Evolutionary conservation across 2,888 invertebrate species (phyloP), one percentile per base, ranked within the genome.

Genomic region (Lithodes maja): DNA sequence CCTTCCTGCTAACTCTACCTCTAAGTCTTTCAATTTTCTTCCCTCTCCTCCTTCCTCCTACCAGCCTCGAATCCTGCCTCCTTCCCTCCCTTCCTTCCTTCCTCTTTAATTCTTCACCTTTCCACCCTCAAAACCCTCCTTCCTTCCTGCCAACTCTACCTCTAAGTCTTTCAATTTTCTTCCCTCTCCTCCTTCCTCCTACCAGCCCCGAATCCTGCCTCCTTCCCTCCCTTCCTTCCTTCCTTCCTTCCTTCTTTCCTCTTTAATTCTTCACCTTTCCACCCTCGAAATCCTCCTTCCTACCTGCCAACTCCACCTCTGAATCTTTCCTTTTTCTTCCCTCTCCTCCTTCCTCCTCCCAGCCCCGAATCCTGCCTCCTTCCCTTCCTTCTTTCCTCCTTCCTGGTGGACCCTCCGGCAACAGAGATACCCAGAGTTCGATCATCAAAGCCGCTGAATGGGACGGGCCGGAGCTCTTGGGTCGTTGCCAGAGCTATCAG

Each of bases 401-500:
- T 33, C 33, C 33, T 33, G 33, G 33, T 33, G 33, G 33, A 33
- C 33, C 33, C 61, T 7, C 61, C 5, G 61, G 61, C 61, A 5
- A 5, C 61, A 61, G 61, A 61, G 61, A 61, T 61, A 61, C 61
- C 61, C 61, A 12, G 61, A 61, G 61, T 61, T 61, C 61, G 61
- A 61, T 61, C 61, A 61, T 61, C 61, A 61, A 61, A 61, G 61
- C 61, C 61, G 61, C 61, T 61, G 61, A 61, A 61, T 61, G 61
- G 61, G 61, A 61, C 61, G 61, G 7, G 7, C 7, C 61, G 5
- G 61, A 61, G 61, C 61, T 12, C 61, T 12, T 61, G 61, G 61
- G 61, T 61, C 61, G 7, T 61, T 61, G 61, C 61, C 61, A 61
- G 61, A 61, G 61, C 61, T 61, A 61, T 61, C 61, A 61, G 12